Evolutionary conservation across 2,888 invertebrate species (phyloP).

Genomic region (Proisotoma minuta): DNA sequence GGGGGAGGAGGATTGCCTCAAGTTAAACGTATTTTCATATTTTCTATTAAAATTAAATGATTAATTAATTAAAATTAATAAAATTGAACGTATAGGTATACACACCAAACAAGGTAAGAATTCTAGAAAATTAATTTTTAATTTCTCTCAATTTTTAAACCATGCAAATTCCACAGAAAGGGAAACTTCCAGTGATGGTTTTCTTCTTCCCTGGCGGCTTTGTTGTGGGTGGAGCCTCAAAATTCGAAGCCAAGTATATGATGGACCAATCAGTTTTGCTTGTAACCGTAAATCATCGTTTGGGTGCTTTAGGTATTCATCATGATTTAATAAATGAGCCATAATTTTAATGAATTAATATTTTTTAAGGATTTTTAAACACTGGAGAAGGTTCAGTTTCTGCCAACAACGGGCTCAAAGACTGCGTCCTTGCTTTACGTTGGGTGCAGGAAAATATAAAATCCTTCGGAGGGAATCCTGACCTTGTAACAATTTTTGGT

Average conservation of each 20-base stretch:
- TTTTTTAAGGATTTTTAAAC: conserved; percentile 21
- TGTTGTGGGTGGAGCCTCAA: conserved; percentile 13
- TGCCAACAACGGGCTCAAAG: conserved; percentile 26
- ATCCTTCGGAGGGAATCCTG: conserved; percentile 20
- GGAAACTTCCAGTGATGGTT: conserved; percentile 27
- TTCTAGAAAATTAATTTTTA: neutral
- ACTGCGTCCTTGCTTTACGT: conserved; percentile 24
- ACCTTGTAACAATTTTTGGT: conserved; percentile 22
- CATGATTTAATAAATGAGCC: neutral
- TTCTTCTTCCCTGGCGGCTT: conserved; percentile 28
- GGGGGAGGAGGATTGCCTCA: conserved; percentile 29
- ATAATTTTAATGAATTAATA: neutral
- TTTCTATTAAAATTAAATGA: conserved; percentile 4
- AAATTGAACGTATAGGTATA: neutral
- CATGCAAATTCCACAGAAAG: neutral
- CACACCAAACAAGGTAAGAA: neutral
- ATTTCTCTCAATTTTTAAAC: neutral
- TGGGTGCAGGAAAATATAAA: conserved; percentile 22
- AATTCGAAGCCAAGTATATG: conserved; percentile 20
- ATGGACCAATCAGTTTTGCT: conserved; percentile 32
- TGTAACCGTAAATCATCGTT: conserved; percentile 34
- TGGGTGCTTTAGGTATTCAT: conserved; percentile 23
- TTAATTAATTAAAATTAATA: neutral
- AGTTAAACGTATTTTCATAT: conserved; percentile 16
- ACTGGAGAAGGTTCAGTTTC: conserved; percentile 20